Percentiles rank a stretch among this genome's conserved stretches.
phyloP scores from a whole-genome alignment of 2,113 vertebrate species.

The Scytalopus superciliaris region DNA sequence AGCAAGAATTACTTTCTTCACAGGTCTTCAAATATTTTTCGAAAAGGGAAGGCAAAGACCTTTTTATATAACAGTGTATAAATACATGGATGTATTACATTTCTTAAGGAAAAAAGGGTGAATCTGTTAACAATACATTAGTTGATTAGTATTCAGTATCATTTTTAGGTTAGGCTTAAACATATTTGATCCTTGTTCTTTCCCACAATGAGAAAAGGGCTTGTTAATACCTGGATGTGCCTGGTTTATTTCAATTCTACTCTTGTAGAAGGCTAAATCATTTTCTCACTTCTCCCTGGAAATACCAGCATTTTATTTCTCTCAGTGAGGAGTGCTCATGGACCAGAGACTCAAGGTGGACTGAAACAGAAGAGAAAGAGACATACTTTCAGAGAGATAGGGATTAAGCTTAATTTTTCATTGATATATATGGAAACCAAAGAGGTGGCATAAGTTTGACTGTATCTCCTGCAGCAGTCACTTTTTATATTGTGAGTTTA shows the following conservation, averaged over 20 bases:
- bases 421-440: not conserved
- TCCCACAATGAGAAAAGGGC: not conserved
- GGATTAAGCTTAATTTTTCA: not conserved
- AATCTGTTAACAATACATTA: not conserved
- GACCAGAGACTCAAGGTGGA: not conserved
- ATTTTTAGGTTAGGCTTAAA: not conserved
- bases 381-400: not conserved
- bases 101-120: not conserved
- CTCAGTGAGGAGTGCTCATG: not conserved
- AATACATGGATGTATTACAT: not conserved
- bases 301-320: not conserved
- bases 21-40: constrained; percentile 10
- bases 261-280: not conserved
- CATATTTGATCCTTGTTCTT: not conserved
- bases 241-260: not conserved
- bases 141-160: not conserved
- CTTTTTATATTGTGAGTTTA: not conserved
- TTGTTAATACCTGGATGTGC: not conserved
- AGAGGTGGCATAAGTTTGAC: not conserved
- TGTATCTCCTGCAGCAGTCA: not conserved
- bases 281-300: not conserved
- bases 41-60: not conserved
- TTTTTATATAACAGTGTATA: not conserved
- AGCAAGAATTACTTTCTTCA: not conserved
- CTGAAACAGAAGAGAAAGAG: not conserved